Conservation (phyloP, 2,113 vertebrate genomes). For the Pagrus major region DNA sequence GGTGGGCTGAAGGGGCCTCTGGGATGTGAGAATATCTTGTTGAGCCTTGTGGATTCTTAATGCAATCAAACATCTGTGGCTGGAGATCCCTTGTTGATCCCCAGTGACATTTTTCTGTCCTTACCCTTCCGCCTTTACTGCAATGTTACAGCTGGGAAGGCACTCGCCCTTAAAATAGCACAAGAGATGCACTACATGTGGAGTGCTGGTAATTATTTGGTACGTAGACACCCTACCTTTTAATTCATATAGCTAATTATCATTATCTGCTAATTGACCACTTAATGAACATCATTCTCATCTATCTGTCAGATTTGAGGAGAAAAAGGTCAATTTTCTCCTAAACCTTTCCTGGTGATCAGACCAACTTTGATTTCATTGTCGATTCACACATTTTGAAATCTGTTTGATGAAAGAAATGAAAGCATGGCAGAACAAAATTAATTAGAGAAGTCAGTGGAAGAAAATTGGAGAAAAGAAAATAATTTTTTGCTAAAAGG, state of each 20-base stretch:
- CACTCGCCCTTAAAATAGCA: not conserved
- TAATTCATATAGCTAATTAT: not conserved
- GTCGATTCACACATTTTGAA: not conserved
- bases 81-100: conserved; percentile 27
- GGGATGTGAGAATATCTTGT: conserved; percentile 13
- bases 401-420: not conserved
- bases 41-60: conserved; percentile 28
- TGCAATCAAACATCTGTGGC: conserved; percentile 33
- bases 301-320: not conserved
- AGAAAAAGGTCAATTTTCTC: not conserved
- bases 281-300: not conserved
- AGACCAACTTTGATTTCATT: not conserved
- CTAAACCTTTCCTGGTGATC: not conserved
- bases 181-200: not conserved
- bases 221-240: not conserved
- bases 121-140: not conserved
- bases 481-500: conserved; percentile 5
- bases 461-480: too few relatives aligned
- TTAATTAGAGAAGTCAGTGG: not conserved
- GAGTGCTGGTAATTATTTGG: not conserved
- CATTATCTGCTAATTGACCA: conserved; percentile 7
- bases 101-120: conserved; percentile 17
- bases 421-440: not conserved
- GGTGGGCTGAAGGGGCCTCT: not conserved
- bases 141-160: conserved; percentile 8